phyloP scores from a whole-genome alignment of 2,113 vertebrate species.

The Dinomys branickii region DNA sequence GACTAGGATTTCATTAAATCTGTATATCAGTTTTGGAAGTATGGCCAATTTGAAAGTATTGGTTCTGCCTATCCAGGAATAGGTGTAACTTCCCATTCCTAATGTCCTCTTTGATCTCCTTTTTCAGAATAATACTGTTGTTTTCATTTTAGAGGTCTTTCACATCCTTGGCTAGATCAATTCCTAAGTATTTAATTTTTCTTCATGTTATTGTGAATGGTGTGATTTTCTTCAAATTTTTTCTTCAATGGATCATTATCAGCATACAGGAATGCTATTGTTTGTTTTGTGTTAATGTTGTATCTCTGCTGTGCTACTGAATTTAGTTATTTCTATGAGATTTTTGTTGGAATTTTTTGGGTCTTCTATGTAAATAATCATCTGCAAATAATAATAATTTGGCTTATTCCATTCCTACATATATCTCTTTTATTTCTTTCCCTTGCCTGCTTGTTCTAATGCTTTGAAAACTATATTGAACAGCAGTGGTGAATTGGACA shows the following conservation, averaged over 20 bases:
- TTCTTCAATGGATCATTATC: not conserved
- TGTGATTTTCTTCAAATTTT: not conserved
- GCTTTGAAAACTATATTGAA: not conserved
- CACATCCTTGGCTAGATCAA: not conserved
- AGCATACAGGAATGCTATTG: not conserved
- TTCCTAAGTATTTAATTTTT: not conserved
- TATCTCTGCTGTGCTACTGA: not conserved
- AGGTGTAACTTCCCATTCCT: not conserved
- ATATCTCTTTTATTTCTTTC: not conserved
- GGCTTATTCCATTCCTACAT: not conserved
- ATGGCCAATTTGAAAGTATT: not conserved
- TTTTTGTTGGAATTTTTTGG: not conserved
- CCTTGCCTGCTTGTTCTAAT: not conserved
- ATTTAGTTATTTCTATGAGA: not conserved
- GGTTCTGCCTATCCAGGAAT: not conserved
- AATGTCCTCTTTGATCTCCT: not conserved
- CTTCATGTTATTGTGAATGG: not conserved
- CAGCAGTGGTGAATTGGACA: not conserved
- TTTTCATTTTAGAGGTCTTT: not conserved
- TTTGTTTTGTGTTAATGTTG: not conserved
- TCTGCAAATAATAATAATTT: not conserved
- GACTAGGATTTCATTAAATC: not conserved
- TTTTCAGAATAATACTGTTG: not conserved
- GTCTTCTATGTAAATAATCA: not conserved
- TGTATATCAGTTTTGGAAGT: not conserved